A percentile compares a stretch with the other conserved stretches of the same genome.
These are phyloP conservation scores for Octonoba sinensis DNA, from an alignment of 2,888 invertebrate genomes.

Conservation along the genomic window DNA sequence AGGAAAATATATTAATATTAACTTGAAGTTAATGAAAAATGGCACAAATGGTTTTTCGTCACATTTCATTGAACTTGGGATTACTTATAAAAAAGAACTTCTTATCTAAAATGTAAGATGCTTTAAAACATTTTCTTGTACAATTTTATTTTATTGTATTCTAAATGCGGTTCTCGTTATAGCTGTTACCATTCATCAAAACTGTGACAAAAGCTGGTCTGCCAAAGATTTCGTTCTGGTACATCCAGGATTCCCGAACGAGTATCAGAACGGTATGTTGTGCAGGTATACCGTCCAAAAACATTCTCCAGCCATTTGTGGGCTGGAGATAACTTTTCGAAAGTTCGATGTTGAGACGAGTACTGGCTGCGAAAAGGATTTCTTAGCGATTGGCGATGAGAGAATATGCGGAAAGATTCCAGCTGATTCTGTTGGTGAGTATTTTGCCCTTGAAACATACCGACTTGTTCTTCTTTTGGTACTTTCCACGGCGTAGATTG, in stretches of 20 bases:
- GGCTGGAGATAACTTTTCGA: slow-evolving; percentile 67
- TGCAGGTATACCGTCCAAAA: slow-evolving; percentile 64
- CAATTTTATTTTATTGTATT: background rate
- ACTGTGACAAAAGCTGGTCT: slow-evolving; percentile 45
- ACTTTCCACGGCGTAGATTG: no score
- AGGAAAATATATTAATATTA: no score
- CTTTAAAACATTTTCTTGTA: no score
- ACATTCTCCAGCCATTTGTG: slow-evolving; percentile 65
- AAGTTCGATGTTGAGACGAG: slow-evolving; percentile 67
- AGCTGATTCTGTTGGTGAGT: slow-evolving; percentile 65
- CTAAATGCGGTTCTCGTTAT: no score
- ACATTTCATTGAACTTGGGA: no score
- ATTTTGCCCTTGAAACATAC: background rate
- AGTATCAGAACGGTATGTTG: slow-evolving; percentile 62
- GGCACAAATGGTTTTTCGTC: no score
- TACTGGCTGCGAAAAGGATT: slow-evolving; percentile 66
- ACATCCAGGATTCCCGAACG: slow-evolving; percentile 63
- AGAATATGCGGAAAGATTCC: slow-evolving; percentile 66
- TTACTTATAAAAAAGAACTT: no score
- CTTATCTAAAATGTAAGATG: no score
- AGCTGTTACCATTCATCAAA: background rate
- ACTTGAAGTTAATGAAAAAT: no score
- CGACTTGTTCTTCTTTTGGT: no score
- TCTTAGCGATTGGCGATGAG: slow-evolving; percentile 67
- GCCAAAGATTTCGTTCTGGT: slow-evolving; percentile 63